These are phyloP conservation scores for Drosophila flavopinicola DNA, from an alignment of 2,888 invertebrate species.

Conservation along the genomic window DNA sequence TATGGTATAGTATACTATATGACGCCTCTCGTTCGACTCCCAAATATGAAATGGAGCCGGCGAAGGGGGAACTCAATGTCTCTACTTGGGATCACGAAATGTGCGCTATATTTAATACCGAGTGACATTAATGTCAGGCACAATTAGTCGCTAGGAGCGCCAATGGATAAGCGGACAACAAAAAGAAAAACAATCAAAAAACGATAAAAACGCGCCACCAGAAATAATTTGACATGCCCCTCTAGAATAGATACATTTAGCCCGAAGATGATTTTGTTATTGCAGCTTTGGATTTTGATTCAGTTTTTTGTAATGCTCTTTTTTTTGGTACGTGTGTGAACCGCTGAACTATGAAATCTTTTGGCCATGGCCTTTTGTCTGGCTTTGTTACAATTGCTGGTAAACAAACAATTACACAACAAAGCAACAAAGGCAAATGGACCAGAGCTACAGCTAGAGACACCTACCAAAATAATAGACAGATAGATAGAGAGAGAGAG, in stretches of 20 bases:
- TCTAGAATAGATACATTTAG: conserved; percentile 22
- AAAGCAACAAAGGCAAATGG: conserved; percentile 64
- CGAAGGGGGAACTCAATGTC: conserved; percentile 2
- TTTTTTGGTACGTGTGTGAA: conserved; percentile 70
- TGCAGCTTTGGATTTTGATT: conserved; percentile 74
- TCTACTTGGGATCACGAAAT: conserved; percentile 25
- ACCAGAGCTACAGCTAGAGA: conserved; percentile 56
- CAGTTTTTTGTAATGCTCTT: conserved; percentile 35
- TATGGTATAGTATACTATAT: conserved; percentile 11
- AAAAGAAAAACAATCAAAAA: conserved; percentile 70
- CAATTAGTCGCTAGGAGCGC: conserved; percentile 61
- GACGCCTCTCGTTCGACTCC: conserved; percentile 47
- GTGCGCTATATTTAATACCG: conserved; percentile 71
- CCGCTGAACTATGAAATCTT: conserved; percentile 64
- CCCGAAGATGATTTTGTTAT: conserved; percentile 61
- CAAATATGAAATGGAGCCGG: conserved; percentile 72
- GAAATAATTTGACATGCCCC: conserved; percentile 68
- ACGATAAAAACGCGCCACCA: conserved; percentile 62
- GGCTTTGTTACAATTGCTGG: conserved; percentile 64
- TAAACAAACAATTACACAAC: conserved; percentile 77
- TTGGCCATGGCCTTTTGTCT: conserved; percentile 70
- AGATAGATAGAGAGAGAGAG: too few species aligned
- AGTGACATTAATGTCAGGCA: conserved; percentile 76
- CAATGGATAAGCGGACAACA: conserved; percentile 37
- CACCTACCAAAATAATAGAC: conserved; percentile 65